Evolutionary conservation across 2,113 vertebrate genomes (phyloP), one percentile per base, ranked within the genome.

Genomic region (Alouatta palliata): DNA sequence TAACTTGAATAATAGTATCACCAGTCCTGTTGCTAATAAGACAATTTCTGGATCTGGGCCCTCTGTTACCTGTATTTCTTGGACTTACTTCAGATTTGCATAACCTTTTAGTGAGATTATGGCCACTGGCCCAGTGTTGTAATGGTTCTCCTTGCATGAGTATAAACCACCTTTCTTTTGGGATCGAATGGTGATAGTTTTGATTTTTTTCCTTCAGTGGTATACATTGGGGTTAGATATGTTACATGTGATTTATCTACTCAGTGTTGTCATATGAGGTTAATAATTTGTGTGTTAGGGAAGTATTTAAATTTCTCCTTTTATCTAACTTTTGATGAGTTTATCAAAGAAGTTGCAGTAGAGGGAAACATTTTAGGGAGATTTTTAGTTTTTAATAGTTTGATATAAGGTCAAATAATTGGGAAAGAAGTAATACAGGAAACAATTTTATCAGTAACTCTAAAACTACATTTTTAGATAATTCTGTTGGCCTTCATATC

Each of bases 381-480:
- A 79, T 87, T 93, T n/a, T 85, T 89, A 56, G 17, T 49, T 85
- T 86, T 89, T 89, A 88, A 75, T 95, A 68, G 43, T 71, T 95
- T 80, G 27, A 84, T 5, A 86, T 89, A 86, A 84, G 52, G 19
- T 95, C 47, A 52, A 52, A 52, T 52, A 52, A 52, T 52, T 52
- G 52, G 4, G 52, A 52, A 52, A 52, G 52, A 52, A 52, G 52
- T 52, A 52, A 52, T 52, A 52, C 5, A 52, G 52, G 52, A 52
- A 52, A 52, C 16, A 52, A 19, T 52, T 52, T 52, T 19, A 52
- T 52, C 16, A 17, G 52, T 52, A 52, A 52, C 52, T 52, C 52
- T 52, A 52, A 52, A 52, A 52, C 52, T 52, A 1, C 5, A 17
- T 17, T 52, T 52, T 52, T 17, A 17, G 52, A 52, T 16, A 52